Evolutionary conservation across 2,113 vertebrate genomes (phyloP).

Genomic region (Urocynchramus pylzowi): DNA sequence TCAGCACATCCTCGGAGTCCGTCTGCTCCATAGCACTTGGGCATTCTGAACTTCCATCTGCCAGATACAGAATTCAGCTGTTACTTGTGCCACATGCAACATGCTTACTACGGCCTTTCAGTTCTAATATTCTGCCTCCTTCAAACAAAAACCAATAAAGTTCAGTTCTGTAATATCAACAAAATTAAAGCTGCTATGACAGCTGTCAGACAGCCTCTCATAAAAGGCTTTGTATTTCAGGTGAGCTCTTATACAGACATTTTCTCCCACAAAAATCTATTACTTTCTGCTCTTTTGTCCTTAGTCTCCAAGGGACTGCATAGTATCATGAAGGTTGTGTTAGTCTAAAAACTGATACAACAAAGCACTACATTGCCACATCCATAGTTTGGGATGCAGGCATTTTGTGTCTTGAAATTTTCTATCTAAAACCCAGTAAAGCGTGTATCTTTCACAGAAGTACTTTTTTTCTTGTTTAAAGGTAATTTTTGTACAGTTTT

Average conservation of each 20-base stretch:
- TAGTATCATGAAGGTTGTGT: background rate
- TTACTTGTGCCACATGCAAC: background rate
- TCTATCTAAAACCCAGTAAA: background rate
- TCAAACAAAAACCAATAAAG: background rate
- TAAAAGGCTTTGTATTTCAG: background rate
- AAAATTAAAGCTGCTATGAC: background rate
- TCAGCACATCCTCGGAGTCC: constrained; percentile 78
- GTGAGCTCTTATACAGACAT: background rate
- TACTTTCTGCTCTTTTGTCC: background rate
- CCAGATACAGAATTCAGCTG: background rate
- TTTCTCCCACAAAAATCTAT: background rate
- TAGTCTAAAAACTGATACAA: background rate
- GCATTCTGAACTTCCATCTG: constrained; percentile 88
- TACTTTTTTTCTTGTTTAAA: background rate
- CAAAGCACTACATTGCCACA: background rate
- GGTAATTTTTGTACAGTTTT: background rate
- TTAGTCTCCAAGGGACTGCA: background rate
- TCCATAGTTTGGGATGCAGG: accelerated
- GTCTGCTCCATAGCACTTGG: constrained; percentile 82
- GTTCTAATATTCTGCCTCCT: background rate
- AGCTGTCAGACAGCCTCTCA: background rate
- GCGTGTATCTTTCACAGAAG: background rate
- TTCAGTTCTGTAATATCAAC: background rate
- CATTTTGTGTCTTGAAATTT: background rate
- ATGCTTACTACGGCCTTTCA: background rate